These are phyloP conservation scores for Homarus americanus DNA, from an alignment of 1,140 invertebrate species.

Conservation along the genomic window DNA sequence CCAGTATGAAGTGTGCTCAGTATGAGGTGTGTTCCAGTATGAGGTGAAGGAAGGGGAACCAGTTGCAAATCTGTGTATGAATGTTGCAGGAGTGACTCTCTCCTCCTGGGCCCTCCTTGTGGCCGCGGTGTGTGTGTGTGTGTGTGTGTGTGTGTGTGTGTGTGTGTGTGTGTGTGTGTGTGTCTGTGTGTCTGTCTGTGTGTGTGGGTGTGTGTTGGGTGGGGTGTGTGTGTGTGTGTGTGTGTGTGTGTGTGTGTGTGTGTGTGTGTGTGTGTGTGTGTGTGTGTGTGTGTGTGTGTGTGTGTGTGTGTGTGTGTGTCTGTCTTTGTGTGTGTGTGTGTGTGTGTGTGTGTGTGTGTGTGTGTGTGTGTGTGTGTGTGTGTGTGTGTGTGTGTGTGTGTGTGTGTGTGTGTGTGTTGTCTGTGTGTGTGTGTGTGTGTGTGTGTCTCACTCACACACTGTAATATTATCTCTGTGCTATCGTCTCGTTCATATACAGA, in stretches of 20 bases:
- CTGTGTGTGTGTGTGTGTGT: too few relatives aligned
- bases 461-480: too few relatives aligned
- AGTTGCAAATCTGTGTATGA: too few relatives aligned
- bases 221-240: background rate
- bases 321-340: slow-evolving; percentile 1
- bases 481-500: too few relatives aligned
- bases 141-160: background rate
- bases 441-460: too few relatives aligned
- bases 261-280: background rate
- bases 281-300: slow-evolving; percentile 12
- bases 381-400: slow-evolving; percentile 25
- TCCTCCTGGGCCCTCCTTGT: background rate
- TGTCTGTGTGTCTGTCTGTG: background rate
- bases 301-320: slow-evolving; percentile 11
- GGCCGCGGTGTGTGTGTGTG: background rate
- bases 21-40: too few relatives aligned
- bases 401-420: too few relatives aligned
- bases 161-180: background rate
- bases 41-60: too few relatives aligned
- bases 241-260: background rate
- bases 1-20: too few relatives aligned
- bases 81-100: too few relatives aligned
- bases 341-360: slow-evolving; percentile 12
- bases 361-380: slow-evolving; percentile 12
- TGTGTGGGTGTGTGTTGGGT: background rate